Evolutionary conservation across 2,888 invertebrate species (phyloP).

Genomic region (Leucophenga montana): DNA sequence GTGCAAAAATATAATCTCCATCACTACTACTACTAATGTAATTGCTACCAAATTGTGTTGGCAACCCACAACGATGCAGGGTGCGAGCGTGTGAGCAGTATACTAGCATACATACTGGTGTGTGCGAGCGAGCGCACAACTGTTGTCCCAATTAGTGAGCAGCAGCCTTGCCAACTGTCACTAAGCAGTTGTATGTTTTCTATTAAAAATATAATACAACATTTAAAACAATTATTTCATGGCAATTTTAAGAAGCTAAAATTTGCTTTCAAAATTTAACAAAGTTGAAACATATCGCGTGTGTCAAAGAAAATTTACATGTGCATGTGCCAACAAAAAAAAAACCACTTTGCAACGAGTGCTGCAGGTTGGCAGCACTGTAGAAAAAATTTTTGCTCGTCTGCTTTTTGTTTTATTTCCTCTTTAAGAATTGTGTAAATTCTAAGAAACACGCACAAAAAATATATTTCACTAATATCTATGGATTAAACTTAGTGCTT

Average conservation of each 20-base stretch:
- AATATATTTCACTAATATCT: background rate
- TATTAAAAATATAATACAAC: background rate
- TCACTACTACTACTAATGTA: slow-evolving; percentile 1
- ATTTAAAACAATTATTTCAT: too few species aligned
- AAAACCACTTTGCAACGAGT: background rate
- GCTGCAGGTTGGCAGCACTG: slow-evolving; percentile 9
- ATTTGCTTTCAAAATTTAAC: too few species aligned
- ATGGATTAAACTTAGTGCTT: too few species aligned
- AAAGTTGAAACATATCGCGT: too few species aligned
- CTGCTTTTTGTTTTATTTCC: slow-evolving; percentile 13
- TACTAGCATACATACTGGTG: background rate
- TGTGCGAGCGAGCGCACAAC: slow-evolving; percentile 5
- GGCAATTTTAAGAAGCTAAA: too few species aligned
- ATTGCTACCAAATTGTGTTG: background rate
- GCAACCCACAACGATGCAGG: too few species aligned
- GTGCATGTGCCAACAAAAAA: background rate
- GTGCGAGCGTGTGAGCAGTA: background rate
- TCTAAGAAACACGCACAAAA: background rate
- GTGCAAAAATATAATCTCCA: slow-evolving; percentile 1
- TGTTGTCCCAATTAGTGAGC: slow-evolving; percentile 16
- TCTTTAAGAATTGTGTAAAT: slow-evolving; percentile 5
- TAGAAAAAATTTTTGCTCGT: slow-evolving; percentile 9
- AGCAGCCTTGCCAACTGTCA: slow-evolving; percentile 17
- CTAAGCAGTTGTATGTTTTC: slow-evolving; percentile 20
- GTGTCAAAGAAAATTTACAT: background rate